Conservation (phyloP, 2,888 invertebrate species). For the Ditula angustiorana region DNA sequence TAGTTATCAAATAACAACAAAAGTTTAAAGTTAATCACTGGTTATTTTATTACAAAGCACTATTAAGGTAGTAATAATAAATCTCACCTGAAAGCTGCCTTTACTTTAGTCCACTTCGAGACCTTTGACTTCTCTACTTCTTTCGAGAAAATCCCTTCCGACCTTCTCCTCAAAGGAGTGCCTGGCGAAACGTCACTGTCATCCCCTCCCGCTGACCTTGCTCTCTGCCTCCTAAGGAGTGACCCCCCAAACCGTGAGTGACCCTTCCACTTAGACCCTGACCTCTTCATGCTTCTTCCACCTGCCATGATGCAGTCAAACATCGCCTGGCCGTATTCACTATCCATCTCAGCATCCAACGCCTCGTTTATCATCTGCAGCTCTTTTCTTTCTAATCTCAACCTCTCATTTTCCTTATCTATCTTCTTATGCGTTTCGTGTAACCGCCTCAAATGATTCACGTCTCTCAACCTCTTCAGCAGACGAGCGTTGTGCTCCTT, state of each 20-base stretch:
- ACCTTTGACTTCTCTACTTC: conserved; percentile 86
- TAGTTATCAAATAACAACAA: too few species aligned
- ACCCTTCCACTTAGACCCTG: conserved; percentile 80
- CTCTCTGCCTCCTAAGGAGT: conserved; percentile 86
- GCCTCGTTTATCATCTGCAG: conserved; percentile 77
- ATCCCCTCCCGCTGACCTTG: conserved; percentile 88
- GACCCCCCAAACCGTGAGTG: conserved; percentile 80
- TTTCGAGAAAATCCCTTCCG: conserved; percentile 73
- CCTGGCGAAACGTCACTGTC: conserved; percentile 78
- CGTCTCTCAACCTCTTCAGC: conserved; percentile 88
- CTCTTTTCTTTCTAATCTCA: conserved; percentile 70
- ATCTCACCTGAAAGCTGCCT: conserved; percentile 94
- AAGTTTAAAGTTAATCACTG: too few species aligned
- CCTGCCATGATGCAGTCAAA: conserved; percentile 87
- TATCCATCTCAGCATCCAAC: conserved; percentile 85
- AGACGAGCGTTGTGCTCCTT: conserved; percentile 90
- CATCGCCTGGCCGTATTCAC: conserved; percentile 87
- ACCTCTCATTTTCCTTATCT: conserved; percentile 68
- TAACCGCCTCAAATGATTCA: conserved; percentile 89
- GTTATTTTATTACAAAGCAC: too few species aligned
- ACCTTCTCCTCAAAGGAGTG: conserved; percentile 71
- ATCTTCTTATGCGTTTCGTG: conserved; percentile 86
- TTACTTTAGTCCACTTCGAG: conserved; percentile 96
- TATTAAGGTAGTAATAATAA: not conserved
- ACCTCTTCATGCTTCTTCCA: conserved; percentile 80